A percentile compares a stretch with the other conserved stretches of the same genome.
Conservation (phyloP, 2,888 invertebrate genomes). For the Teinopalpus imperialis region DNA sequence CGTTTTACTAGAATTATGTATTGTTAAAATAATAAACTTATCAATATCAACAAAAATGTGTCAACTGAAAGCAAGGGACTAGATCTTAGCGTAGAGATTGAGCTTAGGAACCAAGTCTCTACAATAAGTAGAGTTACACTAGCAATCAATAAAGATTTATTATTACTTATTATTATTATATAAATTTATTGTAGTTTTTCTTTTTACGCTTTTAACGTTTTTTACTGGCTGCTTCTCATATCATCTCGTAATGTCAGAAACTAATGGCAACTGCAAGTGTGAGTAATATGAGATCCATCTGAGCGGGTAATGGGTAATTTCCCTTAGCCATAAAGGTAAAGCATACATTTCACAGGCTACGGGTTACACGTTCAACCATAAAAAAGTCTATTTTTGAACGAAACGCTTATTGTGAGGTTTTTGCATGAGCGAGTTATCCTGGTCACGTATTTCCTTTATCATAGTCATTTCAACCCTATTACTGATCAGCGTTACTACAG, state of each 20-base stretch:
- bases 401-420: slow-evolving; percentile 24
- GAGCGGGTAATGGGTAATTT: slow-evolving; percentile 25
- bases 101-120: too few relatives aligned
- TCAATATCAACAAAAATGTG: too few relatives aligned
- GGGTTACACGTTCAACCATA: slow-evolving; percentile 22
- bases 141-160: too few relatives aligned
- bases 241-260: slow-evolving; percentile 15
- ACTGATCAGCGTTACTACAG: slow-evolving; percentile 3
- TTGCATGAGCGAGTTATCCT: slow-evolving; percentile 18
- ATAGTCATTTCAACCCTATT: slow-evolving; percentile 16
- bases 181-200: too few relatives aligned
- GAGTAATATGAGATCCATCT: slow-evolving; percentile 24
- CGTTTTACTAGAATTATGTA: too few relatives aligned
- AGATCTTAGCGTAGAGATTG: too few relatives aligned
- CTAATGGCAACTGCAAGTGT: slow-evolving; percentile 20
- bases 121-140: too few relatives aligned
- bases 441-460: slow-evolving; percentile 24
- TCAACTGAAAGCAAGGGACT: too few relatives aligned
- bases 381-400: slow-evolving; percentile 23
- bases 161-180: too few relatives aligned
- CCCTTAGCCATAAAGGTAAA: slow-evolving; percentile 22
- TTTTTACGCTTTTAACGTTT: too few relatives aligned
- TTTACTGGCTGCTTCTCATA: slow-evolving; percentile 4
- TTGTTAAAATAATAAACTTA: too few relatives aligned
- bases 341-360: slow-evolving; percentile 23